Evolutionary conservation across 2,797 vertebrate species (phyloP), one percentile per base, ranked within the genome.

Genomic region (Moxostoma hubbsi): DNA sequence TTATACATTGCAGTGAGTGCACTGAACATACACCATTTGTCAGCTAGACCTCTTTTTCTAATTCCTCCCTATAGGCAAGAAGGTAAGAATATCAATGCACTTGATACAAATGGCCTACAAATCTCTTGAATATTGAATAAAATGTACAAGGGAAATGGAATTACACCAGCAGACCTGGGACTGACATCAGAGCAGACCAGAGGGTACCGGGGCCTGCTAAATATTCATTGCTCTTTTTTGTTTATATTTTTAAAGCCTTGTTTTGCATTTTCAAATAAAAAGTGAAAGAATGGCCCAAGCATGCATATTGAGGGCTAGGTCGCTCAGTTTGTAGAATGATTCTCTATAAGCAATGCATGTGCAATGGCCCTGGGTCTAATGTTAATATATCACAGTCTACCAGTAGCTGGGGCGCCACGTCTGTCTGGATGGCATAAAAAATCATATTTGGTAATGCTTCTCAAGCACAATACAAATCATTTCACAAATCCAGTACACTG

Each of bases 391-490:
- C 64, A 77, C 79, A 78, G 67, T 53, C 53, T 63, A 59, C 58
- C 7, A 72, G 65, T 16, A 47, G 63, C 70, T 57, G 11, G 73
- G 54, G 54, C 75, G 10, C 58, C 51, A 46, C 51, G 53, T 50
- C 70, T 78, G 59, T 63, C 73, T 83, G 69, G 73, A 66, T 80
- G 69, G 77, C 75, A 81, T 73, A 75, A 64, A 77, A 59, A 81
- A 84, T 84, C 75, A 67, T 69, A 24, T 81, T 83, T 74, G 63
- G 58, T 77, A 70, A 81, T 81, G 79, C 79, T 83, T 81, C 65
- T 73, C 58, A 77, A 70, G 49, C 79, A 78, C 70, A 81, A 84
- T 74, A 59, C 75, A 81, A 81, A 84, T 84, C 69, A 78, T 81
- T 73, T 70, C 7, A 51, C 43, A 77, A 77, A 81, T 63, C 82